Base-by-base conservation (phyloP, 2,888 invertebrate species). In the Leptinotarsa tumamoca region DNA sequence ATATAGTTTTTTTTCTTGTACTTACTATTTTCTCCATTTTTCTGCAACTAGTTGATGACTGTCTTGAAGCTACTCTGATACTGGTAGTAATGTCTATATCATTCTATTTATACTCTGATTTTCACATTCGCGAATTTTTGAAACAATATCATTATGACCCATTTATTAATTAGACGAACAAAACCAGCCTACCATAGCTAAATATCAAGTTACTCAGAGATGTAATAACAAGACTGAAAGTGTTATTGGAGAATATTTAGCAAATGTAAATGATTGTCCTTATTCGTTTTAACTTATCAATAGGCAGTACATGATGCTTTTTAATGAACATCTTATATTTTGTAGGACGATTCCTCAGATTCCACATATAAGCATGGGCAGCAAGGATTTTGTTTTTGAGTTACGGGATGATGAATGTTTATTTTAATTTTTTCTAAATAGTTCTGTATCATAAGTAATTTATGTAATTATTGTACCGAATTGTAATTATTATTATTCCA, bases 121-220 rank as follows among this genome's bases (percentile, higher is more conserved):
- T 43, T 63, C 13, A 43, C 33, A 63, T 33, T n/a, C 27, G 10
- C 63, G 14, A 27, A 63, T 63, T 63, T 27, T 63, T 63, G 63
- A 43, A 63, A 63, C 63, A 43, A 33, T 63, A 63, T 63, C 63
- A 63, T 63, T 63, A 7, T 74, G 58, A 67, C 70, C 70, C 67
- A 56, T 67, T 74, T 67, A 74, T 21, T 58, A 74, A 74, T 52
- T 27, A 51, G 58, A 58, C 63, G 56, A 56, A 67, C 66, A 14
- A 70, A 74, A 70, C 52, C 67, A 68, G 50, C 69, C 27, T 54
- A 43, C 49, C 67, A 66, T 56, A 70, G 18, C 66, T 4, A 43
- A 2, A 54, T 49, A 74, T 74, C 21, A n/a, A 5, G 3, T 74
- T 74, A 70, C 74, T 21, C 67, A 56, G n/a, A 23, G 63, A 63